Base-by-base conservation (phyloP, 2,888 invertebrate genomes). In the Thecophora atra region DNA sequence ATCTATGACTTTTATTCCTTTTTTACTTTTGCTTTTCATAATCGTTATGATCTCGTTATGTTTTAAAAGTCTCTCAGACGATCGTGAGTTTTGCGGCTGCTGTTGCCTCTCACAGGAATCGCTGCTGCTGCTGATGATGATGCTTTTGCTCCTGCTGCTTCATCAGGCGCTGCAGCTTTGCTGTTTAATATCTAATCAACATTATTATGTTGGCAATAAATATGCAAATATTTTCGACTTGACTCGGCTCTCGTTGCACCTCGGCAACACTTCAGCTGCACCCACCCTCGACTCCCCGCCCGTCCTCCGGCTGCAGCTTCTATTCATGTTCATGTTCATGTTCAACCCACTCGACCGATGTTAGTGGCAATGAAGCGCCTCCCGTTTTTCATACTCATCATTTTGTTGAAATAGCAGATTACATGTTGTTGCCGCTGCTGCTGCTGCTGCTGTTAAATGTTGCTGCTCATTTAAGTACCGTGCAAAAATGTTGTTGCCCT, bases 201-300 rank as follows among this genome's bases (percentile, higher is more conserved):
- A 71, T 8, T 51, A 65, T 73, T 71, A 73, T 65, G 65, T 71
- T 65, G 21, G 51, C 66, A 64, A 73, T 73, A 71, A 73, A 73
- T 71, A 73, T 71, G 71, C 68, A 73, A 71, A 73, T 67, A 71
- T 60, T 8, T 37, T 11, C 37, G 11, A 11, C 37, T 37, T 37
- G 37, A 37, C 37, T 1, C 37, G 6, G 6, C 37, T 37, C 7
- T 11, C 37, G 37, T 11, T 37, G 11, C 37, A 37, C 11, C 37
- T 37, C 6, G 11, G 37, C 37, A 37, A 37, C 37, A 37, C 37
- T 37, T 37, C 37, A 8, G 11, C 37, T 37, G 2, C 13, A 47
- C 47, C 17, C 47, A n/a, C 47, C 47, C 47, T 5, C 47, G 11
- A 11, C 15, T n/a, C 47, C 47, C 1, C 47, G 11, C 47, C n/a